Percentiles rank a stretch among this genome's conserved stretches.
These are phyloP conservation scores for Tetragonula carbonaria DNA, from an alignment of 2,888 invertebrate species.

Conservation along the genomic window DNA sequence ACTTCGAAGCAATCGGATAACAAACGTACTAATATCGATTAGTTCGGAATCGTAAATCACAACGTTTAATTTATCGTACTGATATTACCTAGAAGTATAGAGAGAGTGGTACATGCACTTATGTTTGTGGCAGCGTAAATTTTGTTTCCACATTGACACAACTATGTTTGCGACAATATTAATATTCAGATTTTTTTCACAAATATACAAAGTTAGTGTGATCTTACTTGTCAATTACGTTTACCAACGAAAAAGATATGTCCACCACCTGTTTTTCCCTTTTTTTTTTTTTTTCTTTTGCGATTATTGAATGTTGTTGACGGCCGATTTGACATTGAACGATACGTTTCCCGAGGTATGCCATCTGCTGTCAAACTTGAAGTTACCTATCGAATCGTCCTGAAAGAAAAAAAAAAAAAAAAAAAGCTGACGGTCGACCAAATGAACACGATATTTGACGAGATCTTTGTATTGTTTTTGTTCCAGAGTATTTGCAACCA, in stretches of 20 bases:
- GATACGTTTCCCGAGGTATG: conserved; percentile 1
- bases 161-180: neutral
- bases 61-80: too few relatives aligned
- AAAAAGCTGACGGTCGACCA: neutral
- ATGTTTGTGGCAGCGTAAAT: too few relatives aligned
- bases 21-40: too few relatives aligned
- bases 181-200: neutral
- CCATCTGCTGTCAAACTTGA: neutral
- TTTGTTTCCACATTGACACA: too few relatives aligned
- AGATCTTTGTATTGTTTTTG: conserved; percentile 46
- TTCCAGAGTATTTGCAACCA: conserved; percentile 55
- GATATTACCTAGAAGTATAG: too few relatives aligned
- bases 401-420: too few relatives aligned
- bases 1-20: neutral
- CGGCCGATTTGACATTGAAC: neutral
- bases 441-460: conserved; percentile 34
- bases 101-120: too few relatives aligned
- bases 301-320: neutral
- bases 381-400: neutral
- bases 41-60: too few relatives aligned
- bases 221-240: neutral
- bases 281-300: too few relatives aligned
- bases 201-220: conserved; percentile 41
- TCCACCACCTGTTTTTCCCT: neutral
- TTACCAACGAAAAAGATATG: neutral